Evolutionary conservation across 2,113 vertebrate genomes (phyloP).

Genomic region (Thamnophis sirtalis): DNA sequence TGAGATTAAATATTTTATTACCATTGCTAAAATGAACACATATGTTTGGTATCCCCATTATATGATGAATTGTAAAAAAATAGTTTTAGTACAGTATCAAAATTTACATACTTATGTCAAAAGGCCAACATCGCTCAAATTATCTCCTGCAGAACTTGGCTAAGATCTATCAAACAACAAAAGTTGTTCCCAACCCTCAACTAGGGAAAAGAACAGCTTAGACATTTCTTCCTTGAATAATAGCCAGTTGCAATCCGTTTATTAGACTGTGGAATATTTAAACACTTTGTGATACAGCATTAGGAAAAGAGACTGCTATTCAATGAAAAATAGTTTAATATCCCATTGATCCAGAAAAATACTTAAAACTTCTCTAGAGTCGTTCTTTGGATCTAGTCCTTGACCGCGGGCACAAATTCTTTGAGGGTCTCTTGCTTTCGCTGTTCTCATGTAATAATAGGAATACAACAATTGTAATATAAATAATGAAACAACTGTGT

Average conservation of each 20-base stretch:
- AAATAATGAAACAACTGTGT: constrained; percentile 46
- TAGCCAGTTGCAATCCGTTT: not conserved
- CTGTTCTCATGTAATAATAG: constrained; percentile 53
- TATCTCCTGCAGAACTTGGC: constrained; percentile 57
- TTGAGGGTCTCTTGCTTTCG: constrained; percentile 40
- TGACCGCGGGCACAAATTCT: constrained; percentile 62
- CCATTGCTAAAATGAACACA: constrained; percentile 75
- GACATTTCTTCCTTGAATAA: not conserved
- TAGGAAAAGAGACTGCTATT: not conserved
- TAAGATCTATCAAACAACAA: not conserved
- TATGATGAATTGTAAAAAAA: constrained; percentile 83
- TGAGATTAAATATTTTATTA: constrained; percentile 81
- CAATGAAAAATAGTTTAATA: not conserved
- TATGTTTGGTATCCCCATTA: constrained; percentile 71
- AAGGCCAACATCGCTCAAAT: constrained; percentile 69
- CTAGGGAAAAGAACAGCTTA: not conserved
- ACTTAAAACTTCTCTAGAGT: not conserved
- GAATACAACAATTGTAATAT: constrained; percentile 73
- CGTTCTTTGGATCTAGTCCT: not conserved
- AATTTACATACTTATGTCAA: constrained; percentile 79
- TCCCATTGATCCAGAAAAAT: not conserved
- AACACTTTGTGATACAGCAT: not conserved
- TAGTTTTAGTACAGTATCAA: constrained; percentile 85
- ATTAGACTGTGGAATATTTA: not conserved
- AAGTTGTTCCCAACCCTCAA: not conserved